Evolutionary conservation across 1,140 invertebrate species (phyloP), one percentile per base, ranked within the genome.

Genomic region (Drosophila mayri): DNA sequence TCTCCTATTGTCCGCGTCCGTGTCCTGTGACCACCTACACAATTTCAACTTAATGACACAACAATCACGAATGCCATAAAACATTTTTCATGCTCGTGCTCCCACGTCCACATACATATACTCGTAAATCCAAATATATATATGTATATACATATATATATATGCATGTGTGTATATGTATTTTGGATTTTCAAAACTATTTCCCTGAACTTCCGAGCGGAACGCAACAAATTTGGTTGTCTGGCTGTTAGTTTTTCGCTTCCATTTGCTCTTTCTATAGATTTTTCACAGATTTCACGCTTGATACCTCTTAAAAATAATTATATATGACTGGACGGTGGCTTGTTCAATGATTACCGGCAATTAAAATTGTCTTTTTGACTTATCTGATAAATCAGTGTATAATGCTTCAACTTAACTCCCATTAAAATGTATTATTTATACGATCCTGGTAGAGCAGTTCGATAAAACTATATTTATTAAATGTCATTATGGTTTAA

Each of bases 31-130:
- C 84, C 85, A 88, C 84, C 84, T 84, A 88, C 76, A 90, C 85
- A 88, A 88, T 88, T 88, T 85, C 85, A 85, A 88, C 85, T 88
- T 90, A 88, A 88, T 88, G 85, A 88, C 85, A 88, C 85, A 88
- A 88, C 85, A 88, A 88, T 88, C 85, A 88, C 74, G 82, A 79
- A 81, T 90, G 73, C 85, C 85, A 90, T 88, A 88, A 88, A 88
- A 88, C 85, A 90, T 88, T 83, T 87, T 83, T 78, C 60, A 62
- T 50, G 62, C 43, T 79, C 73, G 77, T 62, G 81, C 59, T 16
- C 5, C 43, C 52, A 58, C 54, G 30, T 54, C 18, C 62, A 18
- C 47, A 55, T 38, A 30, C 47, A 55, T 38, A 30, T 32, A 41
- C 12, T 40, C 57, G 60, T 62, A 71, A 58, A 75, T 40, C 47